Evolutionary conservation across 2,888 invertebrate species (phyloP), one percentile per base, ranked within the genome.

Genomic region (Harpagoxenus sublaevis): DNA sequence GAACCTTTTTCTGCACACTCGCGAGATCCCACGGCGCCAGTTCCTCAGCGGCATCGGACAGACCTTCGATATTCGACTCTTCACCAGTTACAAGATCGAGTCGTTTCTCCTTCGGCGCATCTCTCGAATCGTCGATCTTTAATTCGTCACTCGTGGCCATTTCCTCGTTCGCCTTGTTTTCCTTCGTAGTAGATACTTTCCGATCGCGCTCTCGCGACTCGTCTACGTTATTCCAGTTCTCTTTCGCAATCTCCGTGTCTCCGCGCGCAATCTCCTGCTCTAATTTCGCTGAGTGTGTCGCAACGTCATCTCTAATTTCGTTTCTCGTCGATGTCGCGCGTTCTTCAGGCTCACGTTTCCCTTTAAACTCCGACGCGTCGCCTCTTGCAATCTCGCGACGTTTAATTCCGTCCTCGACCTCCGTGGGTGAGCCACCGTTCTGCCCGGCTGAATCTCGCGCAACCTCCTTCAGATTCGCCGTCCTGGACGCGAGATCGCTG

Each of bases 301-400:
- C 75, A 88, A 91, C 70, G 63, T 90, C 85, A 6, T 55, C 28
- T 81, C 87, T 91, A 90, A 91, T 88, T 90, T 70, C 83, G 87
- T 88, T 88, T 75, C 85, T 85, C 60, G 86, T 51, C 23, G 70
- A 57, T 60, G 77, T 81, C 51, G 53, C 81, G 63, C 23, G 57
- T 78, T 57, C 84, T 81, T 85, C 85, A 51, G 23, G 8, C 45
- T 57, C 31, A 15, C 63, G 10, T 53, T 15, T 82, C 31, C 31
- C 65, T 63, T 82, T 60, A 1, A 39, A 57, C n/a, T 48, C 23
- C 31, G 62, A 45, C 55, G 62, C 31, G 18, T 63, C n/a, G 12
- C 9, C 66, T 15, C 28, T 57, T 23, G 45, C 9, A 9, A 9
- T 35, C 55, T 82, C 77, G 1, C n/a, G 31, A 15, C 39, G 66